Evolutionary conservation across 53 echinoderm and acorn worm genomes (phyloP).

Genomic region (Antedon mediterranea): DNA sequence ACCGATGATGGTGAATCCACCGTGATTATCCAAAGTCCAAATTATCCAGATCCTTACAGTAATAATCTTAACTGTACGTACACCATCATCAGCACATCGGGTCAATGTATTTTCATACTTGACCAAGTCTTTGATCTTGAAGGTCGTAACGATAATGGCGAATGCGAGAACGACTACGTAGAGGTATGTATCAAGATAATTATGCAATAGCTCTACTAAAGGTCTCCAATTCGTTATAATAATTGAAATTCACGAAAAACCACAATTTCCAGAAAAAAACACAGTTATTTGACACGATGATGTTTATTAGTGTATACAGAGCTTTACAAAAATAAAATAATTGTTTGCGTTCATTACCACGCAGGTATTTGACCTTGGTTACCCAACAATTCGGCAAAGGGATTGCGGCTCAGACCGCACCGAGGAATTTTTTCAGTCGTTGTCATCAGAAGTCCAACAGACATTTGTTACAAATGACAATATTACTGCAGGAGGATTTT

Average conservation of each 20-base stretch:
- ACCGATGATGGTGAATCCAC: background rate
- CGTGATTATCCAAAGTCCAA: slow-evolving; percentile 11
- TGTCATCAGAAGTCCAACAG: background rate
- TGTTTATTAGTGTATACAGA: too few species aligned
- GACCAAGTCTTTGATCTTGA: background rate
- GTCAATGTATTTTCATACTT: background rate
- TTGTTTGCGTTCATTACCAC: too few species aligned
- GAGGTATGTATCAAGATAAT: background rate
- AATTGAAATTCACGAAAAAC: too few species aligned
- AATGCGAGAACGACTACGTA: background rate
- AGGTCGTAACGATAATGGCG: background rate
- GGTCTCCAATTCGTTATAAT: too few species aligned
- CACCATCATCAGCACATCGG: slow-evolving; percentile 45
- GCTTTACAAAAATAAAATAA: too few species aligned
- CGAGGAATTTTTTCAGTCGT: background rate
- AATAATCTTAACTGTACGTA: slow-evolving; percentile 35
- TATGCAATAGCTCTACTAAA: too few species aligned
- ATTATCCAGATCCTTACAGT: slow-evolving; percentile 10
- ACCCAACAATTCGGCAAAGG: background rate
- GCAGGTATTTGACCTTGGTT: background rate
- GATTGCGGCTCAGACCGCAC: background rate
- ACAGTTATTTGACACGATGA: too few species aligned
- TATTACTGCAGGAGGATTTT: background rate
- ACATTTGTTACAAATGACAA: background rate
- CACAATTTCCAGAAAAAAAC: too few species aligned